phyloP scores from a whole-genome alignment of 2,888 invertebrate species.

The Parelbella ahira region DNA sequence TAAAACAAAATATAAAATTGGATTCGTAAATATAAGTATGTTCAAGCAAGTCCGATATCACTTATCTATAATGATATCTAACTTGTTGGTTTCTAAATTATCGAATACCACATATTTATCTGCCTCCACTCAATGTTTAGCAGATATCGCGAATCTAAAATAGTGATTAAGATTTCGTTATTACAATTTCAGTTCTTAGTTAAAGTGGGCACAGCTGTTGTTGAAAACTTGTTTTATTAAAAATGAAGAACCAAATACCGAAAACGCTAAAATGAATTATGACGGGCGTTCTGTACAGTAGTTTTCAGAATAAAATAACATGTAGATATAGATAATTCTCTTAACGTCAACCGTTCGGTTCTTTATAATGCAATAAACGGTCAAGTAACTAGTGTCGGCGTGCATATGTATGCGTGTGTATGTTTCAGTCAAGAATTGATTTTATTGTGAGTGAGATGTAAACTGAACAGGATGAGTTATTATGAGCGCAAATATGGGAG shows the following conservation, averaged over 20 bases:
- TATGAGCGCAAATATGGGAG: conserved; percentile 34
- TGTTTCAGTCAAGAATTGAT: conserved; percentile 17
- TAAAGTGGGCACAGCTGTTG: too few species aligned
- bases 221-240: too few species aligned
- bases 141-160: too few species aligned
- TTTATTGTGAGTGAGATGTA: conserved; percentile 24
- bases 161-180: too few species aligned
- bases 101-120: conserved; percentile 10
- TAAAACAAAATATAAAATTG: too few species aligned
- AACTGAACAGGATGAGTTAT: conserved; percentile 28
- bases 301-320: too few species aligned
- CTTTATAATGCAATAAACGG: conserved; percentile 16
- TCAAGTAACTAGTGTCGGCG: conserved; percentile 5
- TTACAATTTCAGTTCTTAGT: too few species aligned
- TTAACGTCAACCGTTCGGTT: too few species aligned
- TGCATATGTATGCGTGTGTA: conserved; percentile 8
- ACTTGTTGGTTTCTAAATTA: conserved; percentile 13
- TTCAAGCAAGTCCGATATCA: not conserved
- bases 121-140: not conserved
- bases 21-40: not conserved
- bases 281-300: too few species aligned
- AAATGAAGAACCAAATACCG: too few species aligned
- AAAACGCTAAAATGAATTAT: too few species aligned
- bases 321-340: too few species aligned
- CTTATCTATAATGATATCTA: conserved; percentile 10